A percentile compares a stretch with the other conserved stretches of the same genome.
These are phyloP conservation scores for Mormyrus iriodes DNA, from an alignment of 2,113 vertebrate genomes.

Conservation along the genomic window DNA sequence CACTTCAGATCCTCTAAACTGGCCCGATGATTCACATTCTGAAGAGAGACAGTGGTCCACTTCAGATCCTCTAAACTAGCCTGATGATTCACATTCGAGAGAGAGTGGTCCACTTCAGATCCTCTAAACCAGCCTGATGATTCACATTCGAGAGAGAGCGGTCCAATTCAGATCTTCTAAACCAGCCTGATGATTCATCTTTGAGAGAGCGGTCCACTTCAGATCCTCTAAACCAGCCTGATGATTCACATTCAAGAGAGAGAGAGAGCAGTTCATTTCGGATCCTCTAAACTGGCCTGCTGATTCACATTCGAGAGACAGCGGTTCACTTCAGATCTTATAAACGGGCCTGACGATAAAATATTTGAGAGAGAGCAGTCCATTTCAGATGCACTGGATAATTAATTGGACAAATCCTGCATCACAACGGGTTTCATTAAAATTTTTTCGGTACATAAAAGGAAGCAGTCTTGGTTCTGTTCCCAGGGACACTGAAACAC, in stretches of 20 bases:
- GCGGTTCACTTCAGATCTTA: not conserved
- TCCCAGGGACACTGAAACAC: constrained; percentile 44
- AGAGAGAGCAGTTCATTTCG: not conserved
- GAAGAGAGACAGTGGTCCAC: not conserved
- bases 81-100: not conserved
- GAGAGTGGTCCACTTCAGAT: not conserved
- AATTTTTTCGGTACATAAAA: not conserved
- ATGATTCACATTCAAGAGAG: not conserved
- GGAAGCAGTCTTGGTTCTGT: not conserved
- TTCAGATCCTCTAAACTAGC: not conserved
- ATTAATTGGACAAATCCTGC: constrained; percentile 51
- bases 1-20: not conserved
- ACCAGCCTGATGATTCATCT: not conserved
- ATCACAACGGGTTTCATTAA: not conserved
- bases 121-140: not conserved
- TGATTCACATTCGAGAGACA: not conserved
- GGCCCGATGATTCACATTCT: not conserved
- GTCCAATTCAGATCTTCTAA: not conserved
- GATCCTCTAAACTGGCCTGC: not conserved
- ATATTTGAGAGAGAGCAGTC: not conserved
- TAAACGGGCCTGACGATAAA: not conserved
- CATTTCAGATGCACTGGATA: constrained; percentile 10
- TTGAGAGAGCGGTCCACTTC: not conserved
- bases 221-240: not conserved
- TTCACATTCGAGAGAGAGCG: not conserved